phyloP scores from a whole-genome alignment of 2,113 vertebrate species.

The Toxotes chatareus region DNA sequence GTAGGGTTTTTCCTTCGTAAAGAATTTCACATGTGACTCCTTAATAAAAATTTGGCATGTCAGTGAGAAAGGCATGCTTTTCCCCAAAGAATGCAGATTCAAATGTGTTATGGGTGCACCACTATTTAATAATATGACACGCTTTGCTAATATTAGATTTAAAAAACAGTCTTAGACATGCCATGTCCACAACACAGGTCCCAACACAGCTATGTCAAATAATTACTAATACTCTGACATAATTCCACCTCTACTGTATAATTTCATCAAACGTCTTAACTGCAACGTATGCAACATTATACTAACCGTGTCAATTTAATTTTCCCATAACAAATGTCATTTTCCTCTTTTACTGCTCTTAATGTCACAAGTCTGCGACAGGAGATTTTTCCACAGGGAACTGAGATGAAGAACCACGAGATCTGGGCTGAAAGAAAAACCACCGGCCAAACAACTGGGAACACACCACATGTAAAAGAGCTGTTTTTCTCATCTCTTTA shows the following conservation, averaged over 20 bases:
- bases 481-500: not conserved
- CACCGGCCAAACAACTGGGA: not conserved
- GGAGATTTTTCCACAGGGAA: not conserved
- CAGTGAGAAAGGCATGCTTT: not conserved
- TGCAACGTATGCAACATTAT: not conserved
- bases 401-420: not conserved
- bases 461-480: not conserved
- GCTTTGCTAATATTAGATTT: not conserved
- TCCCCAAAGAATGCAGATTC: not conserved
- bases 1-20: not conserved
- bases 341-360: not conserved
- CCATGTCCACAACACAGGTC: not conserved
- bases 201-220: not conserved
- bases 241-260: too few relatives aligned
- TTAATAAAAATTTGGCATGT: not conserved
- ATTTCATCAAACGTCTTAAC: not conserved
- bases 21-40: not conserved
- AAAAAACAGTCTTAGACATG: not conserved
- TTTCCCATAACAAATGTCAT: not conserved
- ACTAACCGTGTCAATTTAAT: not conserved
- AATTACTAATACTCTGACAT: not conserved
- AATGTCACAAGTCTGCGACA: too few relatives aligned
- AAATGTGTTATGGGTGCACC: not conserved
- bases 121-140: too few relatives aligned
- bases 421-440: not conserved